Evolutionary conservation across 2,113 vertebrate species (phyloP).

Genomic region (Vimba vimba): DNA sequence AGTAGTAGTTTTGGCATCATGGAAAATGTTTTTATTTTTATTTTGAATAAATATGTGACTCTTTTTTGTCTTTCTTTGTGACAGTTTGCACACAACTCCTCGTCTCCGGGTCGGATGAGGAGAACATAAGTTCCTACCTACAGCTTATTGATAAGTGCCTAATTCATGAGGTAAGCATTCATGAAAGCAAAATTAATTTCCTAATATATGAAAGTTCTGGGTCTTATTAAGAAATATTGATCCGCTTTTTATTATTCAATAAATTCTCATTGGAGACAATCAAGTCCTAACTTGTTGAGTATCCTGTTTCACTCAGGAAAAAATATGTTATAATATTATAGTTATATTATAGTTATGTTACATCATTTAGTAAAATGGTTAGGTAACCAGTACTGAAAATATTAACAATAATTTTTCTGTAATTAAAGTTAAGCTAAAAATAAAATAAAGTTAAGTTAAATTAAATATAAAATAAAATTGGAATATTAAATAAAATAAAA

Average conservation of each 20-base stretch:
- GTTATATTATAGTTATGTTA: neutral
- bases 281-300: neutral
- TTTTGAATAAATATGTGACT: neutral
- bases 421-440: neutral
- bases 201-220: neutral
- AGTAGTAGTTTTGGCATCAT: neutral
- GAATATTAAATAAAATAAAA: too few species aligned
- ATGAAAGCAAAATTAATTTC: neutral
- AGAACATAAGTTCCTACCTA: slow-evolving; percentile 98
- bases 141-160: slow-evolving; percentile 99
- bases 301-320: neutral
- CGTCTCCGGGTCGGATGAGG: slow-evolving; percentile 95
- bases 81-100: slow-evolving; percentile 97
- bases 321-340: too few species aligned
- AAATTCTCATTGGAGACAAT: neutral
- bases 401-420: neutral
- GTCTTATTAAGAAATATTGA: neutral
- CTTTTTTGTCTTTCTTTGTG: slow-evolving; percentile 29
- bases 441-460: too few species aligned
- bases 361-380: neutral
- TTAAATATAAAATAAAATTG: too few species aligned
- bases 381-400: neutral
- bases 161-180: slow-evolving; percentile 88
- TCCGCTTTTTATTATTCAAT: neutral
- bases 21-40: neutral